Percentiles rank a stretch among this genome's conserved stretches.
Evolutionary conservation across 2,113 vertebrate genomes (phyloP).

Genomic region (Poeciliopsis occidentalis): DNA sequence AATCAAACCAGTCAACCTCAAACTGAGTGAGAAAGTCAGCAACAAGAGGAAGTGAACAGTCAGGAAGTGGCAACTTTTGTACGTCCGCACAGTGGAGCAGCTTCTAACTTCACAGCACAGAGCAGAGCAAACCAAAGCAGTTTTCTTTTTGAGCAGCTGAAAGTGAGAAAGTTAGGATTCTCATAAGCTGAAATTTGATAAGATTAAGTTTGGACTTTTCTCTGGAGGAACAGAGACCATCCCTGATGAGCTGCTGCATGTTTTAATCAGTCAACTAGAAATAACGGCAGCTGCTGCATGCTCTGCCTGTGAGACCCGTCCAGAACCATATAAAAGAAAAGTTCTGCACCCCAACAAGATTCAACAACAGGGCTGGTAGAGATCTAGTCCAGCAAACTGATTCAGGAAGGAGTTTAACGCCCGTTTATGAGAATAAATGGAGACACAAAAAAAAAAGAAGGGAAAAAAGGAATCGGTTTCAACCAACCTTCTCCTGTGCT

Average conservation of each 20-base stretch:
- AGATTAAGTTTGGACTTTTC: background rate
- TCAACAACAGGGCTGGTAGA: background rate
- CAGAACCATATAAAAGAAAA: background rate
- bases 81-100: conserved; percentile 42
- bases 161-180: background rate
- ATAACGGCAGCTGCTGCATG: no score
- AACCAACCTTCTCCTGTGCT: conserved; percentile 94
- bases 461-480: conserved; percentile 16
- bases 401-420: background rate
- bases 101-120: conserved; percentile 1
- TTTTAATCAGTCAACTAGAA: no score
- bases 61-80: conserved; percentile 73
- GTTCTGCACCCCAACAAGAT: background rate
- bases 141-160: background rate
- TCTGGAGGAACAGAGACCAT: background rate
- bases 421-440: background rate
- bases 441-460: background rate
- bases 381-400: background rate
- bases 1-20: conserved; percentile 40
- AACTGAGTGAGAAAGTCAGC: conserved; percentile 20
- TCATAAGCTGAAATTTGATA: background rate
- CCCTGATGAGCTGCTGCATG: no score
- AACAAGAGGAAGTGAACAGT: conserved; percentile 70
- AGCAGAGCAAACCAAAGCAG: background rate
- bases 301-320: no score